A percentile compares a stretch with the other conserved stretches of the same genome.
These are phyloP conservation scores for Chromobotia macracanthus DNA, from an alignment of 2,797 vertebrate genomes.

Conservation along the genomic window DNA sequence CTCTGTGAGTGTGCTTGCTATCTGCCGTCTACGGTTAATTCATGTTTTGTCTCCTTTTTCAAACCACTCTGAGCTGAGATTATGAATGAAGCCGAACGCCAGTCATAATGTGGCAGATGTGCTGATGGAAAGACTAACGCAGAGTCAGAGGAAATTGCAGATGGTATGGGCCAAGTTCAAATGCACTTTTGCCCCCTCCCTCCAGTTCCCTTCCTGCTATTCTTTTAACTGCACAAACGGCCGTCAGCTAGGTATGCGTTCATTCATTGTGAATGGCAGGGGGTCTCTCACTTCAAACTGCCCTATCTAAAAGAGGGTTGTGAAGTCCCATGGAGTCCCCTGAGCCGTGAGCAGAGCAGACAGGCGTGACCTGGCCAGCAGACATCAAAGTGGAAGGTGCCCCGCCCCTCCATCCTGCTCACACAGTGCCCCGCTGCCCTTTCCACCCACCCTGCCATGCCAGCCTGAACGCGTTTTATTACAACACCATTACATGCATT, in stretches of 20 bases:
- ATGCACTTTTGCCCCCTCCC: slow-evolving; percentile 41
- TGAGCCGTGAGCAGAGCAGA: slow-evolving; percentile 62
- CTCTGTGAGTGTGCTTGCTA: background rate
- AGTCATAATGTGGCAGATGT: slow-evolving; percentile 59
- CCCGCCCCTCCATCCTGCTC: slow-evolving; percentile 37
- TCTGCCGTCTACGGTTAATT: background rate
- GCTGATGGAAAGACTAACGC: slow-evolving; percentile 30
- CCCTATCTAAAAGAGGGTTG: slow-evolving; percentile 60
- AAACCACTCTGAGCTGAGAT: background rate
- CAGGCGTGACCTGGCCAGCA: slow-evolving; percentile 57
- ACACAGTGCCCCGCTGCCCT: slow-evolving; percentile 32
- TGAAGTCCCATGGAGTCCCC: slow-evolving; percentile 50
- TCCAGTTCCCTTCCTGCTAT: slow-evolving; percentile 60
- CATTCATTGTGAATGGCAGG: slow-evolving; percentile 71
- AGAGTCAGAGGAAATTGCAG: slow-evolving; percentile 61
- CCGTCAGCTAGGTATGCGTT: slow-evolving; percentile 72
- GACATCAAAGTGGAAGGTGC: slow-evolving; percentile 58
- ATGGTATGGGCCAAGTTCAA: slow-evolving; percentile 61
- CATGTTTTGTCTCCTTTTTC: background rate
- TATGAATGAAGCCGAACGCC: slow-evolving; percentile 32
- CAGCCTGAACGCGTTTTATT: slow-evolving; percentile 23
- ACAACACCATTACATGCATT: slow-evolving; percentile 34
- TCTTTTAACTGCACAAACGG: slow-evolving; percentile 64
- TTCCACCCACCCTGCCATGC: slow-evolving; percentile 22
- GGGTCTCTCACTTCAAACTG: slow-evolving; percentile 70